These are phyloP conservation scores for Ceratosolen solmsi DNA, from an alignment of 1,140 invertebrate species.

Conservation along the genomic window DNA sequence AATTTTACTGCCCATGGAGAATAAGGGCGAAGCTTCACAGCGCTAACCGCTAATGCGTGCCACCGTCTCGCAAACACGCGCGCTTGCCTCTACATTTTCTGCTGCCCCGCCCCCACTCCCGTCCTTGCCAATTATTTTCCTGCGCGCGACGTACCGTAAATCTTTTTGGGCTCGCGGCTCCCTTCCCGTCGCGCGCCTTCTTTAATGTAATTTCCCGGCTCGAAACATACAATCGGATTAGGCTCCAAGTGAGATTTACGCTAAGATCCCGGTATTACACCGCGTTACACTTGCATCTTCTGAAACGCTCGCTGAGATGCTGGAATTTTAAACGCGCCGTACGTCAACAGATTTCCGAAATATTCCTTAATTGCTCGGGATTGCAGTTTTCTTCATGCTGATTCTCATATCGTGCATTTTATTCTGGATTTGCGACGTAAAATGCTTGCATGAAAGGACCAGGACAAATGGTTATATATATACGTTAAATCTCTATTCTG, in stretches of 20 bases:
- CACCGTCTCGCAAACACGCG: constrained; percentile 13
- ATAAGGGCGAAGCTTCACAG: neutral
- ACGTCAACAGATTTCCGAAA: neutral
- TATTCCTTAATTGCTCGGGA: no score
- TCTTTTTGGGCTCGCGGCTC: neutral
- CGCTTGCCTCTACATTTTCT: neutral
- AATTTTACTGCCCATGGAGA: constrained; percentile 10
- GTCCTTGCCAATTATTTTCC: neutral
- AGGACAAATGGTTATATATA: no score
- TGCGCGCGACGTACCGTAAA: neutral
- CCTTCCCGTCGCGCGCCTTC: neutral
- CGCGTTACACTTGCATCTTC: neutral
- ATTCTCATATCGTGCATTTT: no score
- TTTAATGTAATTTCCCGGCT: neutral
- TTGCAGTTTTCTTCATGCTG: no score
- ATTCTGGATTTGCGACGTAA: no score
- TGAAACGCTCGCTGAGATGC: neutral
- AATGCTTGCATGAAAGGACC: no score
- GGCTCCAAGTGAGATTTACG: neutral
- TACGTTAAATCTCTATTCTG: no score
- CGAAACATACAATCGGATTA: neutral
- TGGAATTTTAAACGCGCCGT: neutral
- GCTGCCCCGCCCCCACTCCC: neutral
- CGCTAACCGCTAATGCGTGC: constrained; percentile 29
- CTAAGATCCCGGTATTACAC: neutral